Evolutionary conservation across 2,113 vertebrate genomes (phyloP), one percentile per base, ranked within the genome.

Genomic region (Aptenodytes forsteri): DNA sequence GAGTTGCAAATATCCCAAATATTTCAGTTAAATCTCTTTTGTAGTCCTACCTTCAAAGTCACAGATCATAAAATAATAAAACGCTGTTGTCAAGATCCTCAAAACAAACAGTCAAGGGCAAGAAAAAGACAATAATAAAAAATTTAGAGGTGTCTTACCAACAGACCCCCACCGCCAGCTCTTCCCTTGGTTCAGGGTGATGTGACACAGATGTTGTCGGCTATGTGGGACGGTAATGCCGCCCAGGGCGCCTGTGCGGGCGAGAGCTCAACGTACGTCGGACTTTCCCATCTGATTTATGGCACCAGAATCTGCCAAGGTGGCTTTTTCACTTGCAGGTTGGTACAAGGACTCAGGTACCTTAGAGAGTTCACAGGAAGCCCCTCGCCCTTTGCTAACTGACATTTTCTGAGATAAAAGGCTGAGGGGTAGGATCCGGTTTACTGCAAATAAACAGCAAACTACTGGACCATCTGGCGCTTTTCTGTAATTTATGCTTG

Each of bases 391-490:
- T 58, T 23, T 34, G 7, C 40, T 54, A 26, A 62, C 17, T 0
- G 4, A 47, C n/a, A 58, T 79, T 89, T 86, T 36, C 71, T 6
- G 71, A 71, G 90, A 87, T 80, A 64, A 96, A 96, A 91, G 77
- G 79, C 72, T 88, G 82, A 93, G 75, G 52, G 80, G 52, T 90
- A 91, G 70, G 93, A 91, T 61, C 47, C 5, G 7, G 36, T 81
- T 96, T 76, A 56, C 42, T 90, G 83, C 93, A 97, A 96, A 75
- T 56, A 93, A 93, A 88, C 85, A 80, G 78, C 42, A 56, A 75
- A 83, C 83, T 76, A 58, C 93, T 91, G 88, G 89, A 89, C 93
- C 89, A 93, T 95, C 95, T 90, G 93, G 94, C 94, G 91, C 92
- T 76, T 64, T 72, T 5, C 75, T 21, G 19, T 23, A 34, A 69